These are phyloP conservation scores for Pteruthius melanotis DNA, from an alignment of 2,113 vertebrate species.

Conservation along the genomic window DNA sequence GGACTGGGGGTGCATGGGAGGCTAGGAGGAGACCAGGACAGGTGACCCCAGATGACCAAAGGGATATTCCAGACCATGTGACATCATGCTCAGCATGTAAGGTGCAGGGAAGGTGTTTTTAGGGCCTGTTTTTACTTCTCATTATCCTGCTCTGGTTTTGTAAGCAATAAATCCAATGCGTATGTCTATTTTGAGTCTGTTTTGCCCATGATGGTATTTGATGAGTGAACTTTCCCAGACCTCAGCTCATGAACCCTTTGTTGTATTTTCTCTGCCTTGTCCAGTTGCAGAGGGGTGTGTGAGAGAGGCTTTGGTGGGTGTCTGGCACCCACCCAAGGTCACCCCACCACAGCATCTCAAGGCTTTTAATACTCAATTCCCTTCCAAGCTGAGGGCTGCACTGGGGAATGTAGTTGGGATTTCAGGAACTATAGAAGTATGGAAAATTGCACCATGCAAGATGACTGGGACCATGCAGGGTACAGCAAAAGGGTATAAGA, in stretches of 20 bases:
- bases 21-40: not conserved
- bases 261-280: not conserved
- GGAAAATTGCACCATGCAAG: not conserved
- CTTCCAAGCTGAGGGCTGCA: not conserved
- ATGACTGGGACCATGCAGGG: not conserved
- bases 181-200: not conserved
- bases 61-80: not conserved
- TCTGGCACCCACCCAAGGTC: not conserved
- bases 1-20: not conserved
- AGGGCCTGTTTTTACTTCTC: not conserved
- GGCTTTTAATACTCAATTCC: not conserved
- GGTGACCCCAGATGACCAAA: not conserved
- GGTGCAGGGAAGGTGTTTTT: not conserved
- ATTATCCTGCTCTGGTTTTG: not conserved
- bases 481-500: not conserved
- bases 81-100: not conserved
- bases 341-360: not conserved
- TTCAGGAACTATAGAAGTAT: not conserved
- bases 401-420: rapidly evolving
- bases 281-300: not conserved
- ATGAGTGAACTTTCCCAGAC: not conserved
- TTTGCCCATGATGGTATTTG: not conserved
- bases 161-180: not conserved
- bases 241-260: not conserved
- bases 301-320: not conserved